A percentile compares a stretch with the other conserved stretches of the same genome.
Evolutionary conservation across 2,113 vertebrate genomes (phyloP).

Genomic region (Daboia siamensis): DNA sequence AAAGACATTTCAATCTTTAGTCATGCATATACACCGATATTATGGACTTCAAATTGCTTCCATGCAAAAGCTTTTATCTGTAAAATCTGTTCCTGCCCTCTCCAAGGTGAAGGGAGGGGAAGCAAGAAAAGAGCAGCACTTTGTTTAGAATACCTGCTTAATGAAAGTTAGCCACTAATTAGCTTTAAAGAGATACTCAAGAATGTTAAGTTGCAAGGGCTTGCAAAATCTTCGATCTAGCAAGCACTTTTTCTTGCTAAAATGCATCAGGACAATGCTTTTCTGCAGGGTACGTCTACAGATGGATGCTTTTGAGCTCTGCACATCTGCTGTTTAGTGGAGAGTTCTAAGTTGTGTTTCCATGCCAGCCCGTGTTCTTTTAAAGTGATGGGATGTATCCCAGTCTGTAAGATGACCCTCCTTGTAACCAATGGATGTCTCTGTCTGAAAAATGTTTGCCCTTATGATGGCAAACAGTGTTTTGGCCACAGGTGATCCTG

Average conservation of each 20-base stretch:
- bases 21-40: neutral
- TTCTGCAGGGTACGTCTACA: neutral
- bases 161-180: neutral
- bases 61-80: neutral
- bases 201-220: neutral
- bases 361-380: neutral
- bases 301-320: neutral
- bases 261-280: neutral
- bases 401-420: neutral
- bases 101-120: neutral
- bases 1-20: neutral
- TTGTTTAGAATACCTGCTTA: neutral
- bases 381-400: neutral
- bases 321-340: neutral
- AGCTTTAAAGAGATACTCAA: neutral
- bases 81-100: neutral
- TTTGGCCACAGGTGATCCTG: no score
- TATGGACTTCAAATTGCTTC: neutral
- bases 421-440: neutral
- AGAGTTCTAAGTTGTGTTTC: neutral
- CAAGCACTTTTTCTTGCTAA: neutral
- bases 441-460: neutral
- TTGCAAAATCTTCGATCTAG: neutral
- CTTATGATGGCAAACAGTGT: neutral
- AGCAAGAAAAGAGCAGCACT: neutral